These are phyloP conservation scores for Drosophila macrospina DNA, from an alignment of 2,888 invertebrate species.

Conservation along the genomic window DNA sequence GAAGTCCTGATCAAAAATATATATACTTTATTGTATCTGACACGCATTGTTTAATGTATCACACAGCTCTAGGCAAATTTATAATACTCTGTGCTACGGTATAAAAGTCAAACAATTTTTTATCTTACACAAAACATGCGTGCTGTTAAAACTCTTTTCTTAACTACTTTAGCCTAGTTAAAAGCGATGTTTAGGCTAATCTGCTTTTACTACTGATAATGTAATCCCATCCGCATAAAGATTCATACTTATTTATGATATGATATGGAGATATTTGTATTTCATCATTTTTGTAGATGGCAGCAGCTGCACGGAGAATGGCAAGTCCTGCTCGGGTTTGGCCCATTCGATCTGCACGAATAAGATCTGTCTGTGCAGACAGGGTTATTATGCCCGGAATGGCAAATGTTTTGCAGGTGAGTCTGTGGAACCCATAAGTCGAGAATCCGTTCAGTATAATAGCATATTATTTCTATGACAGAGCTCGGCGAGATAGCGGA, in stretches of 20 bases:
- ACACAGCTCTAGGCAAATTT: too few relatives aligned
- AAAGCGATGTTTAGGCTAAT: not conserved
- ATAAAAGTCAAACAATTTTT: too few relatives aligned
- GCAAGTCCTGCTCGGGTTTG: slow-evolving; percentile 79
- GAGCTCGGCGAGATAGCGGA: slow-evolving; percentile 85
- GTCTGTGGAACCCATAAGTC: not conserved
- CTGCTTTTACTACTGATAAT: not conserved
- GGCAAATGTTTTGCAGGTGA: slow-evolving; percentile 84
- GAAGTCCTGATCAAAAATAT: too few relatives aligned
- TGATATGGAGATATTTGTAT: not conserved
- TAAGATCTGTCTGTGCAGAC: slow-evolving; percentile 82
- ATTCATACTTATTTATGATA: too few relatives aligned
- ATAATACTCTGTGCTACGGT: too few relatives aligned
- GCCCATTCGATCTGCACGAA: slow-evolving; percentile 83
- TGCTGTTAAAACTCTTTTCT: too few relatives aligned
- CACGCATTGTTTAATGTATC: too few relatives aligned
- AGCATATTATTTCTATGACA: slow-evolving; percentile 12
- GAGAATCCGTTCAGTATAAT: not conserved
- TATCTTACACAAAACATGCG: too few relatives aligned
- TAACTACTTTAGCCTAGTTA: not conserved
- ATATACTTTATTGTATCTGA: too few relatives aligned
- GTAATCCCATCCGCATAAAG: not conserved
- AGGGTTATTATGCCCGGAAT: slow-evolving; percentile 81
- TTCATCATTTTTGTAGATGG: slow-evolving; percentile 69
- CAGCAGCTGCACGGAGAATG: slow-evolving; percentile 79